A percentile compares a stretch with the other conserved stretches of the same genome.
phyloP scores from a whole-genome alignment of 2,113 vertebrate species.

The Morphnarchus princeps region DNA sequence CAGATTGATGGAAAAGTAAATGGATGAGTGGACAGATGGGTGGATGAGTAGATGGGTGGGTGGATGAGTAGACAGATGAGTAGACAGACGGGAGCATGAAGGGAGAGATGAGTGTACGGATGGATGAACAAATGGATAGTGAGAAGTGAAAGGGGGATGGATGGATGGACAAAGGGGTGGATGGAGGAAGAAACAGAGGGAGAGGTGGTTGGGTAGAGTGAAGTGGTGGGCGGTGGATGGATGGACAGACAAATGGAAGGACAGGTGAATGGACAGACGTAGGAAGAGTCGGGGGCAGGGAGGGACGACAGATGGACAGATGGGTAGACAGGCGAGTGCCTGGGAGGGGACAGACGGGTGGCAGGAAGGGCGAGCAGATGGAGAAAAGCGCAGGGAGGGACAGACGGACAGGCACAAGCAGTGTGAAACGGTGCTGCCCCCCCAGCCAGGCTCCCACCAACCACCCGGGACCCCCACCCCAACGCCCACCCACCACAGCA shows the following conservation, averaged over 20 bases:
- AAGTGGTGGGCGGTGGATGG: neutral
- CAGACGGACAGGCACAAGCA: neutral
- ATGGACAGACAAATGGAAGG: neutral
- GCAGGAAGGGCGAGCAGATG: no score
- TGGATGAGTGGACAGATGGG: neutral
- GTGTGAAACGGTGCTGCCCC: neutral
- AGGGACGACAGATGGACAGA: no score
- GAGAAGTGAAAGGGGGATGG: neutral
- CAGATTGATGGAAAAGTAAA: no score
- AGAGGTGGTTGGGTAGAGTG: neutral
- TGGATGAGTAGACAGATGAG: no score
- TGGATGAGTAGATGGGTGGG: neutral
- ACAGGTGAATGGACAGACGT: rapidly evolving
- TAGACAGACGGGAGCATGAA: rapidly evolving
- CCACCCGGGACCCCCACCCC: neutral
- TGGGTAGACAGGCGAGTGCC: neutral
- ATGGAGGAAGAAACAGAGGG: neutral
- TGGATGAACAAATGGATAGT: rapidly evolving
- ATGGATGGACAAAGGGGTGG: rapidly evolving
- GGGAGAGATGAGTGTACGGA: rapidly evolving
- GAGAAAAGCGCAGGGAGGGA: neutral
- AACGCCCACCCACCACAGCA: neutral
- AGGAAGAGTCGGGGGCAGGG: neutral
- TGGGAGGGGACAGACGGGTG: neutral
- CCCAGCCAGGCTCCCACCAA: neutral